Base-by-base conservation (phyloP, 2,797 vertebrate genomes). In the Eurystomus glaucurus region DNA sequence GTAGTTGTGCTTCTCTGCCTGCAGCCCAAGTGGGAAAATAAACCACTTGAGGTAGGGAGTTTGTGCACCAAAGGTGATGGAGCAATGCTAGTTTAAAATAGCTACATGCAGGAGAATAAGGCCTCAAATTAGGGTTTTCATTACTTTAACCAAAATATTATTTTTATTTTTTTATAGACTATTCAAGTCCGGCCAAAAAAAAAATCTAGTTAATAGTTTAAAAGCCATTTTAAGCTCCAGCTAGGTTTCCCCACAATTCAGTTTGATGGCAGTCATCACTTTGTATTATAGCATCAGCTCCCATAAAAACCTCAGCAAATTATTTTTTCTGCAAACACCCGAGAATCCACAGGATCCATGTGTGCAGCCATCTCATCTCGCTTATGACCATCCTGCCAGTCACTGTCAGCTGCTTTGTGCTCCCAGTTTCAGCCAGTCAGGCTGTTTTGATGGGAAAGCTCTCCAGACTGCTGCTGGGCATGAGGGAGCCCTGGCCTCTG, bases 391-490 rank as follows among this genome's bases (percentile, higher is more conserved):
- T 35, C 37, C 69, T 11, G 23, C 37, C 2, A 0, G 15, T 41
- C 60, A 6, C 22, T 10, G 8, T 16, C 3, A 33, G 60, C 52
- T 72, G 28, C 33, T 70, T 31, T 2, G 5, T 35, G 43, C 22
- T 52, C 76, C 31, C 46, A 2, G 6, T 39, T 43, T 23, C 20
- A 39, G 13, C 31, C n/a, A 25, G n/a, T 5, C 1, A 0, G 48
- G 48, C 37, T 14, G 28, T 48, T 84, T 26, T 4, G 2, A 29
- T 0, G 21, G 45, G n/a, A 45, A 50, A 48, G 17, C 14, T 55
- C 28, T 3, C 46, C 15, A 1, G 0, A 50, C 4, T 25, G 26
- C 19, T 54, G 57, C 23, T 1, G 3, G 37, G n/a, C 6, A 0
- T 7, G 25, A 6, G 0, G 50, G 20, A 76, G n/a, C 50, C 61